phyloP scores from a whole-genome alignment of 2,797 vertebrate species.

The Monodelphis domestica region DNA sequence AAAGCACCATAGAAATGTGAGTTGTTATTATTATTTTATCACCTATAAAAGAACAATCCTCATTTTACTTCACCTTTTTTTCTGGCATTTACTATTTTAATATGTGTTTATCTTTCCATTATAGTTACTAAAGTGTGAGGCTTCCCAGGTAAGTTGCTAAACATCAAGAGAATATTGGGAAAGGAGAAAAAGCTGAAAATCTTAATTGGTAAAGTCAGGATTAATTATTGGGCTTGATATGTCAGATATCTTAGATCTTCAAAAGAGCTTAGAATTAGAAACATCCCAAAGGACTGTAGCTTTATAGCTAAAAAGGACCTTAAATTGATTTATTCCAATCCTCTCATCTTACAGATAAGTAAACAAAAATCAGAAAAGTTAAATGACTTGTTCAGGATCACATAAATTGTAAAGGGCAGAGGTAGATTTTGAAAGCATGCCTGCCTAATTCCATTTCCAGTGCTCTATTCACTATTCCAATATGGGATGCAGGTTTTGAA shows the following conservation, averaged over 20 bases:
- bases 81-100: not conserved
- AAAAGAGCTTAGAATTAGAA: not conserved
- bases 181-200: not conserved
- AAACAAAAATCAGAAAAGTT: not conserved
- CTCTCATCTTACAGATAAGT: not conserved
- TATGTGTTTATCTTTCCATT: not conserved
- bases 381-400: not conserved
- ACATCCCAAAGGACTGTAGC: not conserved
- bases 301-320: not conserved
- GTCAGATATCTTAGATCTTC: not conserved
- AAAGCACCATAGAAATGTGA: not conserved
- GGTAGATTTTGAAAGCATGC: not conserved
- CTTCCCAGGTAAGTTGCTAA: not conserved
- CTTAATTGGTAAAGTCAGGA: not conserved
- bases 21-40: not conserved
- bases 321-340: not conserved
- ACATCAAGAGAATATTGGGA: not conserved
- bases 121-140: not conserved
- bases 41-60: not conserved
- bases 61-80: too few relatives aligned
- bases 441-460: not conserved
- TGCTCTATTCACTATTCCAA: too few relatives aligned
- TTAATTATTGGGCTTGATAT: not conserved
- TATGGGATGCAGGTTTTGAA: not conserved
- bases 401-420: not conserved